Evolutionary conservation across 2,113 vertebrate species (phyloP).

Genomic region (Oncorhynchus mykiss): DNA sequence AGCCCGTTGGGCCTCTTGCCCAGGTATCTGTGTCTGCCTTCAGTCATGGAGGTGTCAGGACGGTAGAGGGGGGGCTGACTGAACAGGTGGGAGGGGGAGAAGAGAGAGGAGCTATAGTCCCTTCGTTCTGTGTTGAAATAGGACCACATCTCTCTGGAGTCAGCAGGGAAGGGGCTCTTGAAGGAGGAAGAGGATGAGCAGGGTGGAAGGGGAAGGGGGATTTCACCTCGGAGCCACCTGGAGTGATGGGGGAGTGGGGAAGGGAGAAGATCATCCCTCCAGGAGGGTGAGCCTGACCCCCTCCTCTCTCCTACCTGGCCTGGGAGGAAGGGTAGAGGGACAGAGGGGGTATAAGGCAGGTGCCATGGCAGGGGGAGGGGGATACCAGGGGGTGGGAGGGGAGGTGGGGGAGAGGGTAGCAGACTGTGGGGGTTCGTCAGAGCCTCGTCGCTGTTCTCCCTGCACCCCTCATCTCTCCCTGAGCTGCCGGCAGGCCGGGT

Average conservation of each 20-base stretch:
- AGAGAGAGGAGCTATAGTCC: slow-evolving; percentile 67
- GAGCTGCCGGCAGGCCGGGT: slow-evolving; percentile 52
- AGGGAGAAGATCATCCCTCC: slow-evolving; percentile 71
- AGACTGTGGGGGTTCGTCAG: slow-evolving; percentile 50
- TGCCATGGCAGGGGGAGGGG: slow-evolving; percentile 68
- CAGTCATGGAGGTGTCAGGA: slow-evolving; percentile 57
- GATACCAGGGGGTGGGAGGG: slow-evolving; percentile 39
- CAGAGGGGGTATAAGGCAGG: slow-evolving; percentile 57
- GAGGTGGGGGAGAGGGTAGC: slow-evolving; percentile 60
- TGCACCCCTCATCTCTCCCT: slow-evolving; percentile 62
- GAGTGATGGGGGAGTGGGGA: slow-evolving; percentile 53
- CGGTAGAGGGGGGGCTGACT: slow-evolving; percentile 61
- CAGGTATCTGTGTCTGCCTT: slow-evolving; percentile 64
- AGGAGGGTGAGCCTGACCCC: slow-evolving; percentile 62
- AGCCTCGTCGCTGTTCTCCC: slow-evolving; percentile 51
- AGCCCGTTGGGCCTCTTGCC: slow-evolving; percentile 71
- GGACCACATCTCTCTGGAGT: slow-evolving; percentile 72
- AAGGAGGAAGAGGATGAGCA: slow-evolving; percentile 64
- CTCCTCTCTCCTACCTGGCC: slow-evolving; percentile 65
- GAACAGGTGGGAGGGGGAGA: slow-evolving; percentile 61
- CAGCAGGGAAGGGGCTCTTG: slow-evolving; percentile 66
- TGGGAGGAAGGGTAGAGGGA: slow-evolving; percentile 60
- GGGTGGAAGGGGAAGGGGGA: slow-evolving; percentile 46
- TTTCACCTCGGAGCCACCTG: slow-evolving; percentile 68
- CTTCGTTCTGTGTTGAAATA: slow-evolving; percentile 59